phyloP scores from a whole-genome alignment of 1,140 invertebrate genomes.

The Asbolus verrucosus region DNA sequence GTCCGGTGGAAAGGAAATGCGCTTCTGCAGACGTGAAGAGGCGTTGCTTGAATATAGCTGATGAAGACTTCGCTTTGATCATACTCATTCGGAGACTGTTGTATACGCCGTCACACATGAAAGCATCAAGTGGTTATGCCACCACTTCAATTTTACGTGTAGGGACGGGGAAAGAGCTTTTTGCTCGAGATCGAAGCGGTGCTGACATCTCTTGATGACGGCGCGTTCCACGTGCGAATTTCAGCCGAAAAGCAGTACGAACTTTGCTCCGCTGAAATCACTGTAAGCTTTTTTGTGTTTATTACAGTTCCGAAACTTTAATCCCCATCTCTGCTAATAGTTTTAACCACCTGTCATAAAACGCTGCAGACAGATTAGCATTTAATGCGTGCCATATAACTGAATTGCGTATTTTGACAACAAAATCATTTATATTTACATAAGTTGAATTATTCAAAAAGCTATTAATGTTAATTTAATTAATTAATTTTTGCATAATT shows the following conservation, averaged over 20 bases:
- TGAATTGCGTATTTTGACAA: no score
- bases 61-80: conserved; percentile 8
- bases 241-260: background rate
- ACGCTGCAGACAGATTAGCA: background rate
- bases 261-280: background rate
- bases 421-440: no score
- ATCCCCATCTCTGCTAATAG: background rate
- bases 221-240: conserved; percentile 1
- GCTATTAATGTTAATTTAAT: no score
- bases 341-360: no score
- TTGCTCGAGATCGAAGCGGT: conserved; percentile 6
- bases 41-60: no score
- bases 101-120: background rate
- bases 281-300: conserved; percentile 22
- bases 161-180: background rate
- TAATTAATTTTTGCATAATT: no score
- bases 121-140: conserved; percentile 27
- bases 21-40: background rate
- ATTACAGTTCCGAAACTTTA: conserved; percentile 2
- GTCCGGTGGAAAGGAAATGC: no score
- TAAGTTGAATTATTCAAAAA: no score
- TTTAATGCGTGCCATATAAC: background rate
- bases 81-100: background rate
- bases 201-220: conserved; percentile 13
- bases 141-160: no score